Evolutionary conservation across 2,888 invertebrate genomes (phyloP).

Genomic region (Cylindroiulus punctatus): DNA sequence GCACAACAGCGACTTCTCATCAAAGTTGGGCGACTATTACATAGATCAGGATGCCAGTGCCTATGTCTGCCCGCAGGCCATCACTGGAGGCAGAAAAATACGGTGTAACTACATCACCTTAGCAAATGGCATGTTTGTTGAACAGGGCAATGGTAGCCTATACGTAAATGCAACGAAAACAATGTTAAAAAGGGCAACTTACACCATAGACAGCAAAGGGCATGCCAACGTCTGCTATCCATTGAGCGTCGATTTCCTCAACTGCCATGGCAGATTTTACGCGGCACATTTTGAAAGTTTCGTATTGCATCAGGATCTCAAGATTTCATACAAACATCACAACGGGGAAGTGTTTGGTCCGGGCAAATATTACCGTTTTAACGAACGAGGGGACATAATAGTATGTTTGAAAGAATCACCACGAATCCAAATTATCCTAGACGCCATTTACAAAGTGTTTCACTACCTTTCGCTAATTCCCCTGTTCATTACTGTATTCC

Average conservation of each 20-base stretch:
- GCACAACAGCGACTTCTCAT: too few relatives aligned
- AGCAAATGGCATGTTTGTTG: background rate
- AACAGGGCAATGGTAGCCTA: background rate
- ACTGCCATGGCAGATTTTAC: background rate
- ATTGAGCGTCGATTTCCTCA: background rate
- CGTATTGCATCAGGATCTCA: background rate
- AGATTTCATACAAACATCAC: background rate
- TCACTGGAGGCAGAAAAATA: too few relatives aligned
- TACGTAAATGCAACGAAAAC: background rate
- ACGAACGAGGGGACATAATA: background rate
- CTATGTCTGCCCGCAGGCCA: too few relatives aligned
- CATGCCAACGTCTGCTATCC: background rate
- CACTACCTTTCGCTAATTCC: background rate
- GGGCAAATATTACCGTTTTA: background rate
- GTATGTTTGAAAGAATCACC: background rate
- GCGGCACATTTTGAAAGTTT: background rate
- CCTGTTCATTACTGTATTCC: background rate
- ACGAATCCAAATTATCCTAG: background rate
- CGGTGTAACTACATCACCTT: background rate
- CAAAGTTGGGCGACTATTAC: too few relatives aligned
- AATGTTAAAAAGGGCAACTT: background rate
- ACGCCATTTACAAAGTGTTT: background rate
- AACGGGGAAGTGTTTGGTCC: background rate
- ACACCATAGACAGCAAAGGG: background rate
- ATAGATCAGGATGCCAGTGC: too few relatives aligned